These are phyloP conservation scores for Dolichotis patagonum DNA, from an alignment of 2,113 vertebrate species.

Conservation along the genomic window DNA sequence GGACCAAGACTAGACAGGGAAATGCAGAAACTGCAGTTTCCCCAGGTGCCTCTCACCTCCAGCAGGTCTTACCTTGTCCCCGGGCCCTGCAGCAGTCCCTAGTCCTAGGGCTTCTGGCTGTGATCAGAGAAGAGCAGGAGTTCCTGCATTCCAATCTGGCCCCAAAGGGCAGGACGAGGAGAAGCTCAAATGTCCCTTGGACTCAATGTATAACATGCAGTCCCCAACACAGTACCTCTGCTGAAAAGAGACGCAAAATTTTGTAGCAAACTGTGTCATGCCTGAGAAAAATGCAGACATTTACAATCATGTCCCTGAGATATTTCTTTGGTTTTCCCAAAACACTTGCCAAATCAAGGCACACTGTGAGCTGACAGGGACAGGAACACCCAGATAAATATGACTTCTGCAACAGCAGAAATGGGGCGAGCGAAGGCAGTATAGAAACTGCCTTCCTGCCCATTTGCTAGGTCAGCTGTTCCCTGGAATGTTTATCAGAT, in stretches of 20 bases:
- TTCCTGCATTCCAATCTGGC: neutral
- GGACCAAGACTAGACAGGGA: neutral
- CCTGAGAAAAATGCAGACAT: neutral
- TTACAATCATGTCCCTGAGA: neutral
- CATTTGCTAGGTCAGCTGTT: neutral
- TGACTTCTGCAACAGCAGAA: neutral
- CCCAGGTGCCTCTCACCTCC: neutral
- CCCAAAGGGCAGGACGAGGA: no score
- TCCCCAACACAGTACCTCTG: neutral
- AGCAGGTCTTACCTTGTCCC: neutral
- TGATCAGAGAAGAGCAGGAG: neutral
- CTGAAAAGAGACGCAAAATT: neutral
- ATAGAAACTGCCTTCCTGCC: neutral
- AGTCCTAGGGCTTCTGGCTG: neutral
- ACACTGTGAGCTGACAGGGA: neutral
- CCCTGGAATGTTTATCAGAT: neutral
- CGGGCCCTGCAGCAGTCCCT: neutral
- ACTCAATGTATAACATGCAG: neutral
- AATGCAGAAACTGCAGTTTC: neutral
- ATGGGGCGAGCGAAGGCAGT: neutral
- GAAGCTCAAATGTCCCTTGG: no score
- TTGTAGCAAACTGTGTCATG: neutral
- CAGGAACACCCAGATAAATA: neutral
- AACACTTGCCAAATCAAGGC: neutral
- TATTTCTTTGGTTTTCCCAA: neutral